Conservation (phyloP, 2,888 invertebrate species). For the Xestia xanthographa region DNA sequence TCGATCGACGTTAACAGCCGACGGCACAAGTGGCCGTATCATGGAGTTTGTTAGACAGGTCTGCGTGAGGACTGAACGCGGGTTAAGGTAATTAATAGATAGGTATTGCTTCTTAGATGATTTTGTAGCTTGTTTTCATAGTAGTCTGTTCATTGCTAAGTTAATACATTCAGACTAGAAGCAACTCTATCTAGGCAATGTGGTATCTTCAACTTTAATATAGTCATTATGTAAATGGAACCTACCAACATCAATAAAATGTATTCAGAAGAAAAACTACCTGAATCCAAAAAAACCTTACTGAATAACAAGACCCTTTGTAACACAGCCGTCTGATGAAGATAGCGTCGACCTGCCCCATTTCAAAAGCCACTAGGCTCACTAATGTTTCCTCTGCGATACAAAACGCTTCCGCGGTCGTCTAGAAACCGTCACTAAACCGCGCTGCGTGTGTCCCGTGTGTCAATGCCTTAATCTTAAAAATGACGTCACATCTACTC, state of each 20-base stretch:
- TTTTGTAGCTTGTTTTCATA: background rate
- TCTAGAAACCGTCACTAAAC: background rate
- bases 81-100: background rate
- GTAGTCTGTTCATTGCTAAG: background rate
- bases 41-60: slow-evolving; percentile 49
- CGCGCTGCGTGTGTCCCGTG: slow-evolving; percentile 10
- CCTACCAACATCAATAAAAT: background rate
- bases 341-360: slow-evolving; percentile 19
- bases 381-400: slow-evolving; percentile 48
- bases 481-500: slow-evolving; percentile 46
- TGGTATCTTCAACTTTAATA: background rate
- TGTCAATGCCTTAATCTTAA: slow-evolving; percentile 50
- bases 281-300: slow-evolving; percentile 1
- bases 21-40: slow-evolving; percentile 54
- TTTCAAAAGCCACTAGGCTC: slow-evolving; percentile 39
- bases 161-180: background rate
- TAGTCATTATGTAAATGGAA: background rate
- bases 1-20: slow-evolving; percentile 65
- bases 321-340: background rate
- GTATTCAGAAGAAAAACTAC: background rate
- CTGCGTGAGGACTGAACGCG: slow-evolving; percentile 26
- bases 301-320: slow-evolving; percentile 9
- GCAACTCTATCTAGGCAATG: background rate
- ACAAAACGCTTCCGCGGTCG: slow-evolving; percentile 54
- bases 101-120: background rate